Conservation (phyloP, 2,113 vertebrate genomes). For the Irena cyanogastra region DNA sequence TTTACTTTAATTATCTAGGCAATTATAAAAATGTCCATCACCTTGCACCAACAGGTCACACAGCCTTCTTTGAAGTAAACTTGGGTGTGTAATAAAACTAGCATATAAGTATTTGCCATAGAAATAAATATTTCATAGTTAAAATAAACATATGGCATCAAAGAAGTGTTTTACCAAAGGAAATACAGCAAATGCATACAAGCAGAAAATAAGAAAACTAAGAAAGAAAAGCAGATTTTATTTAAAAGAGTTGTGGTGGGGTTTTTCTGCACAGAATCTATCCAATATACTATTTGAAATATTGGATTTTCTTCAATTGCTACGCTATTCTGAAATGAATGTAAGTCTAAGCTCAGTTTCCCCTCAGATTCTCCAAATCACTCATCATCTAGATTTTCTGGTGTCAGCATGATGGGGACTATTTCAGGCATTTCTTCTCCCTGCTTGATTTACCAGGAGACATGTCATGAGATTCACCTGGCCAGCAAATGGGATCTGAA, state of each 20-base stretch:
- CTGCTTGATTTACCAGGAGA: constrained; percentile 1
- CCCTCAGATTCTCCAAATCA: neutral
- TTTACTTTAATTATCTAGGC: neutral
- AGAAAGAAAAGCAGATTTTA: neutral
- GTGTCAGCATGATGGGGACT: constrained; percentile 7
- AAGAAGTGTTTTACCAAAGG: neutral
- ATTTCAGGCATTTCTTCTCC: constrained; percentile 31
- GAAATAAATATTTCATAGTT: neutral
- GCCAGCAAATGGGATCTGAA: constrained; percentile 36
- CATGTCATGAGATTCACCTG: constrained; percentile 52
- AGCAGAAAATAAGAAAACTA: neutral
- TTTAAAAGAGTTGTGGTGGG: neutral
- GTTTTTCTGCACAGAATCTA: neutral
- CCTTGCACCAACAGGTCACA: neutral
- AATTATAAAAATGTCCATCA: neutral
- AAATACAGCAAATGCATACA: neutral
- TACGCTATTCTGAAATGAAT: neutral
- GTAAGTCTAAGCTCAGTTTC: neutral
- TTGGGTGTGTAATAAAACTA: neutral
- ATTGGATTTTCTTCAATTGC: neutral
- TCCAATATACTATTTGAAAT: neutral
- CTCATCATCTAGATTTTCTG: neutral
- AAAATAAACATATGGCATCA: neutral
- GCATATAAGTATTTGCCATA: neutral
- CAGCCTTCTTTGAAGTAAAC: neutral